Base-by-base conservation (phyloP, 2,797 vertebrate genomes). In the Phaenicophaeus curvirostris region DNA sequence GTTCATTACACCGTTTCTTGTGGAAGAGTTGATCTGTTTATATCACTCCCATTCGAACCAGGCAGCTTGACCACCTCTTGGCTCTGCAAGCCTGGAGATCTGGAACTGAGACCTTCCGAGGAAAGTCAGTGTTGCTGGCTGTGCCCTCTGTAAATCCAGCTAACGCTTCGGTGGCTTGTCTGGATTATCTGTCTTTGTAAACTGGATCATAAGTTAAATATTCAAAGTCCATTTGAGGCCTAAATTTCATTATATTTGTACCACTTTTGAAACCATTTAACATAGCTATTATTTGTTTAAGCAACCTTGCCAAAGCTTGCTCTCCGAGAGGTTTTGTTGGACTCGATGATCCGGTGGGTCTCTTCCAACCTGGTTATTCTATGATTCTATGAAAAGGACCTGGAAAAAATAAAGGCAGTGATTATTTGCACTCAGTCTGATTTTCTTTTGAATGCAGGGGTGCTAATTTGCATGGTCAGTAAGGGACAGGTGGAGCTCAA, bases 1-100 rank as follows among this genome's bases (percentile, higher is more conserved):
- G 57, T 65, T 91, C 53, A 6, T 42, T 65, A 48, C 72, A 53
- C 6, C 33, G 2, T 72, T 75, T 72, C 58, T 75, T 8, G 13
- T 27, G 54, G 41, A 51, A 33, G 41, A 35, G 46, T 1, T 41
- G 72, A 4, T 54, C 66, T 3, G 12, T 44, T 87, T 33, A 55
- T 62, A 69, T 75, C 30, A 1, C 8, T 79, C 1, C 0, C 0
- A 0, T 37, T 78, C 0, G 1, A 61, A 25, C 13, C 51, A 9
- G 62, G 74, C 33, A 16, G 59, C 42, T 74, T 14, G 33, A 67
- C n/a, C 63, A 41, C 18, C 53, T 54, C 76, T 77, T 28, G 84
- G 51, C 63, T 63, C 35, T 55, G 65, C 58, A 27, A 54, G 21
- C 33, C 28, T 76, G 76, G 82, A 68, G 28, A 55, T 66, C 25